phyloP scores from a whole-genome alignment of 2,888 invertebrate species.

The Anagyrus pseudococci region DNA sequence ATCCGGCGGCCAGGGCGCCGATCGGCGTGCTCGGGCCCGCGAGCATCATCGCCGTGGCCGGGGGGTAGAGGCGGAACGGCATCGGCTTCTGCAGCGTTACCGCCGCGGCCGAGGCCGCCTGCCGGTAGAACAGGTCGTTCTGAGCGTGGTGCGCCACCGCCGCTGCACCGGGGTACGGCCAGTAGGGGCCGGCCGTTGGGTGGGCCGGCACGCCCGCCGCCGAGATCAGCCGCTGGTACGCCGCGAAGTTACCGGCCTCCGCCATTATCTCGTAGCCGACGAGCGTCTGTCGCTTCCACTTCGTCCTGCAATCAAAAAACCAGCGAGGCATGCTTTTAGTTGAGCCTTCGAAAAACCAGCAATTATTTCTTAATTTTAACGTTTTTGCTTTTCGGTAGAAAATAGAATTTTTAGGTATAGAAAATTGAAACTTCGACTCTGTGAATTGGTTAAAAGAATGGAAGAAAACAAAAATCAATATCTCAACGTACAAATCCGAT shows the following conservation, averaged over 20 bases:
- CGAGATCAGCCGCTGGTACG: conserved; percentile 94
- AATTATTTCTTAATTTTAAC: too few species aligned
- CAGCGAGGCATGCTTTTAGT: not conserved
- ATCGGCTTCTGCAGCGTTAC: conserved; percentile 85
- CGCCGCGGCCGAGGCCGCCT: conserved; percentile 78
- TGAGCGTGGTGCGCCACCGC: conserved; percentile 65
- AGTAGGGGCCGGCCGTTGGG: conserved; percentile 56
- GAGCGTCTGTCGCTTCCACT: conserved; percentile 99
- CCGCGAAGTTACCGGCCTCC: conserved; percentile 97
- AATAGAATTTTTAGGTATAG: too few species aligned
- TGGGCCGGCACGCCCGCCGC: conserved; percentile 61
- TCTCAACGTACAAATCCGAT: too few species aligned
- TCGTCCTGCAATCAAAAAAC: conserved; percentile 77
- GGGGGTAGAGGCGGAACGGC: conserved; percentile 69
- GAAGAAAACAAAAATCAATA: too few species aligned
- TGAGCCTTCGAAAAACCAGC: too few species aligned
- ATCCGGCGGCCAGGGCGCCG: conserved; percentile 68
- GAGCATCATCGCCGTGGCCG: conserved; percentile 69
- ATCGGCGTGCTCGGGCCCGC: conserved; percentile 75
- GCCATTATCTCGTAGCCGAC: conserved; percentile 95
- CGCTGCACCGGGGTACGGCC: conserved; percentile 65
- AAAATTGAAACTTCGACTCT: too few species aligned
- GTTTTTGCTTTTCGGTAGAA: too few species aligned
- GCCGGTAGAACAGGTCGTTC: conserved; percentile 82
- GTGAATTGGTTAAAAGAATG: too few species aligned